These are phyloP conservation scores for Callyntrura guangdongensis DNA, from an alignment of 2,888 invertebrate genomes.

Conservation along the genomic window DNA sequence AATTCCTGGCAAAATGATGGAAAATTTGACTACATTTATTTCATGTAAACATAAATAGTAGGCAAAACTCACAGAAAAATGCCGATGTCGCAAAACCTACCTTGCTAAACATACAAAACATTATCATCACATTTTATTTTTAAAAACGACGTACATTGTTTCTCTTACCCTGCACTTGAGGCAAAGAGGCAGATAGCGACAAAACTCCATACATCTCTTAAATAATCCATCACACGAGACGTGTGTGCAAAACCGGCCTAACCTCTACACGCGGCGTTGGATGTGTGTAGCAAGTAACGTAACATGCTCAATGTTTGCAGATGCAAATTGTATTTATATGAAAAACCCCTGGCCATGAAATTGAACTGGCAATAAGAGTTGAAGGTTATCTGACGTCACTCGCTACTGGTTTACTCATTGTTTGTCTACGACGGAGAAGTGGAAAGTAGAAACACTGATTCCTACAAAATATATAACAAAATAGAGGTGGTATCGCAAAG, in stretches of 20 bases:
- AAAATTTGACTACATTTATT: no score
- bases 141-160: background rate
- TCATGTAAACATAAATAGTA: no score
- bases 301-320: background rate
- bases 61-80: no score
- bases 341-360: constrained; percentile 73
- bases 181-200: no score
- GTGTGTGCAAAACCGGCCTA: constrained; percentile 1
- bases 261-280: background rate
- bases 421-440: constrained; percentile 48
- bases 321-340: background rate
- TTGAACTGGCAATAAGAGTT: constrained; percentile 80
- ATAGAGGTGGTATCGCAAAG: background rate
- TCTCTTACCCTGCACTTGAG: background rate
- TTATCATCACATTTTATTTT: no score
- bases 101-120: no score
- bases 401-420: constrained; percentile 54
- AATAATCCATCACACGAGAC: constrained; percentile 22
- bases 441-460: constrained; percentile 20
- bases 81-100: no score
- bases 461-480: constrained; percentile 41
- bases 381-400: constrained; percentile 81
- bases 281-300: no score
- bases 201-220: background rate
- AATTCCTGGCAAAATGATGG: no score